phyloP scores from a whole-genome alignment of 1,140 invertebrate species.

The Bradynema listronoti region DNA sequence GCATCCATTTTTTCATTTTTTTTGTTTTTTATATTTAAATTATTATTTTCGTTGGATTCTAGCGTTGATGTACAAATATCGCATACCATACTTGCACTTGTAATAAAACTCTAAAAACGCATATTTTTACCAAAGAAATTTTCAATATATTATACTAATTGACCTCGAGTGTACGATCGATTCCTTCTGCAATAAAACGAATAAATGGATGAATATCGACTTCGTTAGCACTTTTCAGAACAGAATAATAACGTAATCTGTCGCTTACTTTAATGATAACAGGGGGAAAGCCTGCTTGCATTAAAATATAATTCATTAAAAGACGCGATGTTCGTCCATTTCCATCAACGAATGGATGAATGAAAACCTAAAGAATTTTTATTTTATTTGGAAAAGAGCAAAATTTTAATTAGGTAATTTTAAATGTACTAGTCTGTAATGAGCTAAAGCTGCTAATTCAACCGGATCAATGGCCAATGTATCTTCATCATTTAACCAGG shows the following conservation, averaged over 20 bases:
- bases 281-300: conserved; percentile 92
- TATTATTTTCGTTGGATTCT: too few relatives aligned
- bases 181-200: conserved; percentile 73
- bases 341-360: conserved; percentile 61
- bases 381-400: too few relatives aligned
- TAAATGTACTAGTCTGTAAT: conserved; percentile 78
- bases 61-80: too few relatives aligned
- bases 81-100: too few relatives aligned
- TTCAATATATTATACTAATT: too few relatives aligned
- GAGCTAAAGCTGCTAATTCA: conserved; percentile 82
- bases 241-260: conserved; percentile 70
- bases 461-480: conserved; percentile 76
- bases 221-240: conserved; percentile 78
- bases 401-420: conserved; percentile 1
- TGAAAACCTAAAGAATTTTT: conserved; percentile 41
- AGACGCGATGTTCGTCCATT: conserved; percentile 88
- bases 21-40: too few relatives aligned
- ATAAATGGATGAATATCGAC: conserved; percentile 86
- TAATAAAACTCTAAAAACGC: too few relatives aligned
- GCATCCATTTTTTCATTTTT: too few relatives aligned
- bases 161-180: conserved; percentile 46
- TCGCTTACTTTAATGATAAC: conserved; percentile 89
- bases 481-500: conserved; percentile 79
- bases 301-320: conserved; percentile 92
- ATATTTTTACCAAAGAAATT: too few relatives aligned